These are phyloP conservation scores for Trachops cirrhosus DNA, from an alignment of 2,797 vertebrate genomes.

Conservation along the genomic window DNA sequence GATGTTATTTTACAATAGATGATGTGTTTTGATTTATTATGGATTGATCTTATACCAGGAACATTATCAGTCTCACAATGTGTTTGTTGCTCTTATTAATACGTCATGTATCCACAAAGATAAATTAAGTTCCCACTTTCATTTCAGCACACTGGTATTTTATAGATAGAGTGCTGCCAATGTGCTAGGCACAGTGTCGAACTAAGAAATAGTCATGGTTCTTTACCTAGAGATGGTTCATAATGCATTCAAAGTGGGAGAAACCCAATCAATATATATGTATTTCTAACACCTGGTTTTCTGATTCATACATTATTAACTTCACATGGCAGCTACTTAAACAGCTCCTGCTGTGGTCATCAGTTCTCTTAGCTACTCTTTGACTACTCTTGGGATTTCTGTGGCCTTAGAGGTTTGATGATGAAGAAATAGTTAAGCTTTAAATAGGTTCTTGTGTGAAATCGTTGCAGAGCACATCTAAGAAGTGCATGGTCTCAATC, in stretches of 20 bases:
- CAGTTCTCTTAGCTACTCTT: conserved; percentile 1
- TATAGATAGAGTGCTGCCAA: background rate
- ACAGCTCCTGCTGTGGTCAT: background rate
- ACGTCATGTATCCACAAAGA: background rate
- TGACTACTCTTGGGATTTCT: background rate
- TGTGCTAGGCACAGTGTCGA: background rate
- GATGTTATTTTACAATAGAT: conserved; percentile 26
- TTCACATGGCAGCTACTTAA: conserved; percentile 16
- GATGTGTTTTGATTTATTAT: conserved; percentile 9
- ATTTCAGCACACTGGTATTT: background rate
- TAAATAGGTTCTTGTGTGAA: conserved; percentile 50
- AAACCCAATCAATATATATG: conserved; percentile 26
- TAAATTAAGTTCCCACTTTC: background rate
- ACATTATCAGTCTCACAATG: background rate
- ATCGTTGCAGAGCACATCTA: conserved; percentile 35
- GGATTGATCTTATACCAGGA: conserved; percentile 6
- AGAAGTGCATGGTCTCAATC: conserved; percentile 38
- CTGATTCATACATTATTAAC: conserved; percentile 47
- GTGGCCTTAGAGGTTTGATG: background rate
- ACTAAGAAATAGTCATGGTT: background rate
- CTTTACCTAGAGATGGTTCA: conserved; percentile 3
- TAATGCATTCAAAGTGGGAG: conserved; percentile 4
- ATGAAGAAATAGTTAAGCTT: conserved; percentile 43
- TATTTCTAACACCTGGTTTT: conserved; percentile 36
- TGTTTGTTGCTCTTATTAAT: conserved; percentile 31